Evolutionary conservation across 2,113 vertebrate genomes (phyloP), one percentile per base, ranked within the genome.

Genomic region (Oophaga pumilio): DNA sequence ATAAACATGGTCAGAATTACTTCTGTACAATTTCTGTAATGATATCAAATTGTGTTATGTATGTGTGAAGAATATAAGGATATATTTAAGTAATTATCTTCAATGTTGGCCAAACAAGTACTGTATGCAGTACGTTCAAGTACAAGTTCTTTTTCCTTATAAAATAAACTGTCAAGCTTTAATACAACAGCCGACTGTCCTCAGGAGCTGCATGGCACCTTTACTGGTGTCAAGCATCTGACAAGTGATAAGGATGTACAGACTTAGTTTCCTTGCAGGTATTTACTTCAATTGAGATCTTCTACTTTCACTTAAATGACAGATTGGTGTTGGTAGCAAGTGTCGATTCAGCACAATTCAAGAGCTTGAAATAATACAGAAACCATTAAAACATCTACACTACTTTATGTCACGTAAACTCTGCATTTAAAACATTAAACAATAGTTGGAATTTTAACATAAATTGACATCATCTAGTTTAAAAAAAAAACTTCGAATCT

Each of bases 231-330:
- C 77, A 80, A 28, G 60, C 56, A 33, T 59, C 56, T 82, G 80
- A 50, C 80, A 82, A 66, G 80, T 82, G 80, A 82, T 66, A 82
- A 49, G 33, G 33, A 49, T 82, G 43, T 82, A 82, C 80, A 82
- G 60, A n/a, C 13, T 82, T 82, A 24, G 60, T 66, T 68, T 52
- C 60, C 60, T 49, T 50, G 60, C 62, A 82, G 43, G 60, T 68
- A 66, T 66, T 82, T 82, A 66, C 60, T 82, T 68, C 22, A 82
- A 24, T 66, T 50, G 60, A 66, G 60, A 68, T 82, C 43, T 24
- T 82, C 33, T 64, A 49, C 79, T 52, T 12, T 18, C 22, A 82
- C 43, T 50, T 62, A 82, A 82, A 50, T 82, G 60, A 66, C 33
- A 66, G 33, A 66, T 66, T n/a, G 14, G 59, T 82, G 59, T 64